Percentiles rank a stretch among this genome's conserved stretches.
Evolutionary conservation across 2,888 invertebrate species (phyloP).

Genomic region (Elysia crispata): DNA sequence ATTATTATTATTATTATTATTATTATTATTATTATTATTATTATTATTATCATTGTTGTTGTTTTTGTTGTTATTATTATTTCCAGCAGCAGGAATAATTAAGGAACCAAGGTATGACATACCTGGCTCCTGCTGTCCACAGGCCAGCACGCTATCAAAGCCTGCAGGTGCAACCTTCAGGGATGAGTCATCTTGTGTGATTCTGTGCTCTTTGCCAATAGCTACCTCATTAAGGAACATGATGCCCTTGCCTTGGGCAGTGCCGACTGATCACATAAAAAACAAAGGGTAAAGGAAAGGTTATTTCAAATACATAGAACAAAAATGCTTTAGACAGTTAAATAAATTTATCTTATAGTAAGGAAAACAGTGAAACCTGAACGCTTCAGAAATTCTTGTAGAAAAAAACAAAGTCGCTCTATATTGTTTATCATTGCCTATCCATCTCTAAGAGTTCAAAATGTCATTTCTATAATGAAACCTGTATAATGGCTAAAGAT

Average conservation of each 20-base stretch:
- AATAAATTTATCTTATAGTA: not conserved
- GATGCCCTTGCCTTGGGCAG: constrained; percentile 73
- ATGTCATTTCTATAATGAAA: too few relatives aligned
- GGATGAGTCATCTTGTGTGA: constrained; percentile 66
- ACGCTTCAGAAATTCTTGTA: not conserved
- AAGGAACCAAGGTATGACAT: constrained; percentile 27
- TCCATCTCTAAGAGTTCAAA: not conserved
- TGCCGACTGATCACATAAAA: constrained; percentile 65
- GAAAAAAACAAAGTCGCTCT: not conserved
- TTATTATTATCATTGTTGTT: too few relatives aligned
- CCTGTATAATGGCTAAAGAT: too few relatives aligned
- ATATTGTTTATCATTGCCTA: not conserved
- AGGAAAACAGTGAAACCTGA: not conserved
- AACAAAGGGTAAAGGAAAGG: not conserved
- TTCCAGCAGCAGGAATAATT: too few relatives aligned
- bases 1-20: too few relatives aligned
- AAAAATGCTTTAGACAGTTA: not conserved
- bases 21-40: too few relatives aligned
- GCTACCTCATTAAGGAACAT: constrained; percentile 79
- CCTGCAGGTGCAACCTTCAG: constrained; percentile 75
- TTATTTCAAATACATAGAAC: not conserved
- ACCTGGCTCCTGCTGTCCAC: constrained; percentile 76
- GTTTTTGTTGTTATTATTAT: too few relatives aligned
- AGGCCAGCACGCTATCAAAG: constrained; percentile 74
- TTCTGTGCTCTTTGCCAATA: constrained; percentile 76